Percentiles rank a stretch among this genome's conserved stretches.
Conservation (phyloP, 2,113 vertebrate species). For the Macrotus californicus region DNA sequence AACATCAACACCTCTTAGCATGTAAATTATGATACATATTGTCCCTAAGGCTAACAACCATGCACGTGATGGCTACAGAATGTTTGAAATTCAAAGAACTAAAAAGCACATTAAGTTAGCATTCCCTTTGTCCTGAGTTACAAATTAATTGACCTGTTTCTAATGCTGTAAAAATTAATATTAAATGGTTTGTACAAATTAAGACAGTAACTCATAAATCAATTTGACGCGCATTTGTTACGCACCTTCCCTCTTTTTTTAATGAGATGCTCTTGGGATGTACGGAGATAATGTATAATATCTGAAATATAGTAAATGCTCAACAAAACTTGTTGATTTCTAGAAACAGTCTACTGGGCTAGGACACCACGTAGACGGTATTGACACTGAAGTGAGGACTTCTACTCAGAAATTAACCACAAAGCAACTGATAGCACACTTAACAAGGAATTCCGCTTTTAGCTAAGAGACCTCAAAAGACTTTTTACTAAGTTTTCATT, state of each 20-base stretch:
- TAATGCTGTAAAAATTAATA: not conserved
- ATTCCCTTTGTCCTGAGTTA: not conserved
- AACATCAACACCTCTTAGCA: not conserved
- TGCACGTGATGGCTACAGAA: not conserved
- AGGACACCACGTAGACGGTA: not conserved
- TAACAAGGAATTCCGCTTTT: not conserved
- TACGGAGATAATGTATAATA: not conserved
- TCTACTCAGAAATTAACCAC: not conserved
- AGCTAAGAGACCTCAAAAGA: not conserved
- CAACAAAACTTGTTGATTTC: not conserved
- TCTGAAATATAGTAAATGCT: not conserved
- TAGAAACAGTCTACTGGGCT: not conserved
- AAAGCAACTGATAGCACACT: not conserved
- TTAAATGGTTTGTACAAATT: not conserved
- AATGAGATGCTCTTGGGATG: not conserved
- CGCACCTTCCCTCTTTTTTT: not conserved
- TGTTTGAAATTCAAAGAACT: not conserved
- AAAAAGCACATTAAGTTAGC: not conserved
- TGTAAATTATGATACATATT: not conserved
- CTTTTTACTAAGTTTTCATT: not conserved
- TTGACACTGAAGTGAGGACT: rapidly evolving
- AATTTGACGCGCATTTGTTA: not conserved
- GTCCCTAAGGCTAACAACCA: not conserved
- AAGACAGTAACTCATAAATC: not conserved
- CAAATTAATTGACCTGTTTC: not conserved